Evolutionary conservation across 2,888 invertebrate species (phyloP), one percentile per base, ranked within the genome.

Genomic region (Pseudolycoriella hygida): DNA sequence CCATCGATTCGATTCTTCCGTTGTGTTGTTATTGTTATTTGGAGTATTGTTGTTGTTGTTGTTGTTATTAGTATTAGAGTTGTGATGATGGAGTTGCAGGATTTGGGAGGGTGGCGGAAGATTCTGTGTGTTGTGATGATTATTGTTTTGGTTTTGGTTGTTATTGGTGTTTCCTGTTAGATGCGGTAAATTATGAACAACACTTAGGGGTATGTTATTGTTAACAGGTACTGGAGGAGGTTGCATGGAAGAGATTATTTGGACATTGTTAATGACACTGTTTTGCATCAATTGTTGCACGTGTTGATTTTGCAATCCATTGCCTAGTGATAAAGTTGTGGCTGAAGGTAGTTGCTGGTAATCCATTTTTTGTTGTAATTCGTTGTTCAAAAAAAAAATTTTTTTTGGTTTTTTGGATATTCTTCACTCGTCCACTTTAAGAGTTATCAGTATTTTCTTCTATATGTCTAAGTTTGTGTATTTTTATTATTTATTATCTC

Each of bases 131-230:
- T 38, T 48, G 18, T 40, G 42, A 41, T 40, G 43, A 41, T 48
- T 48, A 43, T 25, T 46, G 30, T 14, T 44, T 32, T 43, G 44
- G 11, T 25, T 40, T 41, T 43, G 44, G 19, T 45, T 45, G 30
- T 45, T 43, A 20, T 45, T 43, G 18, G 41, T 48, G 39, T 46
- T 47, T 32, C 53, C 51, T 49, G 62, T 51, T 47, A 64, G 52
- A 50, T 65, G 64, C 17, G 63, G 64, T 52, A 65, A 53, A 51
- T 60, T 62, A 50, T 65, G 61, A 18, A 64, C 64, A 45, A 64
- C 62, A 54, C 63, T 62, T 47, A 65, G 49, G 5, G 65, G 65
- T 49, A 64, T 40, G 15, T 34, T 34, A 45, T 34, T 34, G 45
- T 39, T 39, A 15, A 39, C 39, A 17, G 65, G 56, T 17, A 54